Base-by-base conservation (phyloP, 2,113 vertebrate genomes). In the Etheostoma cragini region DNA sequence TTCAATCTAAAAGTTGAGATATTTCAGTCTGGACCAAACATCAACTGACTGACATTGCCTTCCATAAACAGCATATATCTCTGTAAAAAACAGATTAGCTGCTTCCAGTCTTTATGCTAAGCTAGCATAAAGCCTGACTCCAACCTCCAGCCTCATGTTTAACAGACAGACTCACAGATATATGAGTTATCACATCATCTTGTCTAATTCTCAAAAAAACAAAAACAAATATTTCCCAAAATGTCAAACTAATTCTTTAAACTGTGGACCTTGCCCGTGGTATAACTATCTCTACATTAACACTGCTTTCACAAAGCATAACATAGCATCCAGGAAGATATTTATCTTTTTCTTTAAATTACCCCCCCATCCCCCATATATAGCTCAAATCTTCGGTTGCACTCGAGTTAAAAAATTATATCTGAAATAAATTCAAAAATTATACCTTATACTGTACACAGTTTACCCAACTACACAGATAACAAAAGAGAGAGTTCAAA, bases 401-500 rank as follows among this genome's bases (percentile, higher is more conserved):
- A 93, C 94, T 94, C 87, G 78, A 94, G 89, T 95, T 95, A 93
- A 95, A 96, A 96, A 95, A 95, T 94, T 94, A 94, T 92, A 95
- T 95, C 92, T 95, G 92, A 95, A 95, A 95, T 94, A 87, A 95
- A 95, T 95, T 89, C 85, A 91, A 94, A 93, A 95, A 95, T 93
- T 89, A 95, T 92, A 95, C 92, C 90, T 94, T 89, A 93, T 94
- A 95, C 95, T 96, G 94, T 96, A 95, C 95, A 95, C 94, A 91
- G 91, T 85, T 94, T 94, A 95, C 93, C 91, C 92, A 92, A 95
- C 95, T 95, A 95, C 95, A 96, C 94, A 94, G 78, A 95, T 94
- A 94, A 94, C 93, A 94, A 95, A 81, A 83, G 30, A 87, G 80
- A 89, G 80, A 86, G 83, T 88, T 91, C 73, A 87, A 93, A 94